Percentiles rank a stretch among this genome's conserved stretches.
Evolutionary conservation across 2,113 vertebrate species (phyloP).

Genomic region (Pedionomus torquatus): DNA sequence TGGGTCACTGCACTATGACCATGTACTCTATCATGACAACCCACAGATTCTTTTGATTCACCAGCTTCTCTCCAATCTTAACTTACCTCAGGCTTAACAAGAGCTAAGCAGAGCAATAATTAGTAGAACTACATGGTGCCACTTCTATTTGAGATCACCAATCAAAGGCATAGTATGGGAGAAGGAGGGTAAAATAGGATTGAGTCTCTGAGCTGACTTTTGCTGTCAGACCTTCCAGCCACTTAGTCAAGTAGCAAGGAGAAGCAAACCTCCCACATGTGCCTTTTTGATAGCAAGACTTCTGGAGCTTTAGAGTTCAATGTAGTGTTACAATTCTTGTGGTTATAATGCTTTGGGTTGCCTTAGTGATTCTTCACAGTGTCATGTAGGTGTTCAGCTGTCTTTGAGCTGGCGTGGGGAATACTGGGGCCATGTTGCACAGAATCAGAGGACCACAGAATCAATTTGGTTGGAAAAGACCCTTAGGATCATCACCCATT

Average conservation of each 20-base stretch:
- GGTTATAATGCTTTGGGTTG: neutral
- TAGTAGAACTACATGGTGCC: neutral
- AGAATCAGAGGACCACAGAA: no score
- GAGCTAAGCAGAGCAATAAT: neutral
- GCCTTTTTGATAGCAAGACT: neutral
- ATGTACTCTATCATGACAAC: neutral
- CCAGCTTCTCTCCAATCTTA: neutral
- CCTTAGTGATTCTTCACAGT: neutral
- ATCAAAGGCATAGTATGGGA: neutral
- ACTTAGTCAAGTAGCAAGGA: rapidly evolving
- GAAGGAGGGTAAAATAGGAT: neutral
- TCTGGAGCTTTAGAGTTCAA: neutral
- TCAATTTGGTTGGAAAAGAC: no score
- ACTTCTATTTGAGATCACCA: neutral
- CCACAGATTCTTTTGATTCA: neutral
- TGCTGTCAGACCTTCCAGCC: neutral
- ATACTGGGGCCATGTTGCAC: neutral
- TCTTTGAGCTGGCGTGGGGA: neutral
- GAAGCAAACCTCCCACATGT: neutral
- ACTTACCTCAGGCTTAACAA: neutral
- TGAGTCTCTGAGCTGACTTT: neutral
- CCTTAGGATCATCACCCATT: no score
- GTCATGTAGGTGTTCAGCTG: neutral
- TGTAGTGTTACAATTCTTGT: neutral
- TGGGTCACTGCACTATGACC: neutral